Evolutionary conservation across 2,888 invertebrate species (phyloP).

Genomic region (Globia sparganii): DNA sequence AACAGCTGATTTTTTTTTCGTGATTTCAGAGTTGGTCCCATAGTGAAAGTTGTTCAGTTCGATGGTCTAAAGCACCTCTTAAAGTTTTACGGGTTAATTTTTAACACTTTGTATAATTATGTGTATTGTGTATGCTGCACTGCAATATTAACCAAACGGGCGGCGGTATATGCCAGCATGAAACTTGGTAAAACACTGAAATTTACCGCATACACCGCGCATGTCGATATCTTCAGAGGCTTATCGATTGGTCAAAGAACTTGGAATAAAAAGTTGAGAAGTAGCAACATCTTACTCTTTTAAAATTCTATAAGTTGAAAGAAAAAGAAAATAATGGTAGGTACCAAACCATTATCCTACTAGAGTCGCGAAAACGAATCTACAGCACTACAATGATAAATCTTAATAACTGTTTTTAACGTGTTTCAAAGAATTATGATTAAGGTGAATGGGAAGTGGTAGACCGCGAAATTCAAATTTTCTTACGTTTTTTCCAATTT

Average conservation of each 20-base stretch:
- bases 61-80: too few species aligned
- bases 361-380: neutral
- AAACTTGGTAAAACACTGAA: neutral
- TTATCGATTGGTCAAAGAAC: constrained; percentile 19
- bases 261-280: neutral
- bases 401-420: too few species aligned
- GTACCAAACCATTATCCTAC: neutral
- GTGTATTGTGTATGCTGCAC: neutral
- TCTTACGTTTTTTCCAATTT: too few species aligned
- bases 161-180: neutral
- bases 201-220: constrained; percentile 3
- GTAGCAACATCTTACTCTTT: neutral
- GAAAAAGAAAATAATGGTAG: neutral
- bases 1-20: too few species aligned
- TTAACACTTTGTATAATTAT: too few species aligned
- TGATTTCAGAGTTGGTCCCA: too few species aligned
- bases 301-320: neutral
- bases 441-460: too few species aligned
- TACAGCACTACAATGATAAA: too few species aligned
- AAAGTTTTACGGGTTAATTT: too few species aligned
- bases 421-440: neutral
- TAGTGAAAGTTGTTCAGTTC: too few species aligned
- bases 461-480: too few species aligned
- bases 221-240: neutral
- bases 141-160: neutral